These are phyloP conservation scores for Micromesistius poutassou DNA, from an alignment of 2,797 vertebrate genomes.

Conservation along the genomic window DNA sequence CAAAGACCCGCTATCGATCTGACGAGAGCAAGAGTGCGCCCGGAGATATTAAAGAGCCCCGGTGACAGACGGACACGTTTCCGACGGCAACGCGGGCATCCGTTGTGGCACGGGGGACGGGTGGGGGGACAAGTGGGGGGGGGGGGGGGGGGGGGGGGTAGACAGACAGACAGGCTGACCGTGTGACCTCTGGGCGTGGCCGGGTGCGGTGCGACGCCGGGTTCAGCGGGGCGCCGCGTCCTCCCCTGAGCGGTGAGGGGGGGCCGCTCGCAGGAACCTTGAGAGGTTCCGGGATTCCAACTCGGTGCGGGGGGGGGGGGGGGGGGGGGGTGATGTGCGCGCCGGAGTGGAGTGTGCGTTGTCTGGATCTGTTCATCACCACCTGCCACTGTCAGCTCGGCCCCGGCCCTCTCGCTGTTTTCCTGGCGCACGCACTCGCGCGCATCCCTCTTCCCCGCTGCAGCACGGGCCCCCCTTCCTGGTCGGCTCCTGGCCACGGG, in stretches of 20 bases:
- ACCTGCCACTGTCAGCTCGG: constrained; percentile 42
- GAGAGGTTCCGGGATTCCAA: not conserved
- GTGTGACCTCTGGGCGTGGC: constrained; percentile 19
- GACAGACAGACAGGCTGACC: constrained; percentile 19
- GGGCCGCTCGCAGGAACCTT: not conserved
- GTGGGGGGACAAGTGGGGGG: not conserved
- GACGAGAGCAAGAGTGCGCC: constrained; percentile 51
- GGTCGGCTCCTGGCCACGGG: constrained; percentile 61
- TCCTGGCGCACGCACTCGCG: constrained; percentile 50
- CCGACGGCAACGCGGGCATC: constrained; percentile 14
- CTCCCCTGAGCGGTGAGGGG: no score
- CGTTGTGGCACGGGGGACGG: not conserved
- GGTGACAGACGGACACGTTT: constrained; percentile 34
- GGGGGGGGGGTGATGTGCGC: not conserved
- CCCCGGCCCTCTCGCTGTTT: constrained; percentile 45
- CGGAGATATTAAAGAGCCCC: constrained; percentile 58
- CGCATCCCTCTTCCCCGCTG: constrained; percentile 40
- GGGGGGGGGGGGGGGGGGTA: no score
- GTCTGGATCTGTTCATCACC: constrained; percentile 53
- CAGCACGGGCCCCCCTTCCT: constrained; percentile 50
- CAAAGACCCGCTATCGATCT: constrained; percentile 74
- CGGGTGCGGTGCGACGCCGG: no score
- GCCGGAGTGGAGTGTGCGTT: constrained; percentile 15
- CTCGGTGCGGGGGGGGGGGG: not conserved
- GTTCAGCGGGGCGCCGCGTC: no score